Evolutionary conservation across 2,113 vertebrate species (phyloP), one percentile per base, ranked within the genome.

Genomic region (Indri indri): DNA sequence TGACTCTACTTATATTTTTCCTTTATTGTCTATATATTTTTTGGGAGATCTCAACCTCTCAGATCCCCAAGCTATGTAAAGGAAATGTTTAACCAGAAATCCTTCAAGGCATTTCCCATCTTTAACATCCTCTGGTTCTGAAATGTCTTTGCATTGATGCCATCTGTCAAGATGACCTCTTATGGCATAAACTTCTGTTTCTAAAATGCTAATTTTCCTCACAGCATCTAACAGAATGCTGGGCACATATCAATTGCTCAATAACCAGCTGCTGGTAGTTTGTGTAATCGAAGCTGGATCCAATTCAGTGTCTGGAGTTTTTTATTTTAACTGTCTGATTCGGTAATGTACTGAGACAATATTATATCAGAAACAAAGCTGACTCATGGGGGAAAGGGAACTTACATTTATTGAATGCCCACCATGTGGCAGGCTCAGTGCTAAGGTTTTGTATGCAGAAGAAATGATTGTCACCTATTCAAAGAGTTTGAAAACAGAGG

Each of bases 251-350:
- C 63, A 76, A 76, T 68, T 0, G 0, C 95, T 93, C 91, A 71
- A 87, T 94, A 77, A 77, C 91, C 97, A 97, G 96, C 93, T 96
- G 88, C 94, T 96, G 70, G 74, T 85, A 90, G 94, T 92, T 96
- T 97, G 82, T 81, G 88, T 82, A 91, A 76, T 91, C 7, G 63
- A 94, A 80, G 10, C n/a, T 93, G 68, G 86, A 90, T 94, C 37
- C 77, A 88, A 17, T 90, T 96, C 86, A 84, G 2, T 77, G 83
- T 95, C 95, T 95, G 50, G 54, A 85, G 9, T 70, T 63, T 70
- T 95, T 70, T 42, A 71, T 73, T 97, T 90, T 84, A 95, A 92
- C 84, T 96, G 71, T 96, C 82, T 95, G 86, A 93, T 88, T 95
- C 61, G 61, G 40, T 93, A 81, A 91, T 87, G 83, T 45, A 22